Evolutionary conservation across 1,140 invertebrate species (phyloP).

Genomic region (Drosophila nannoptera): DNA sequence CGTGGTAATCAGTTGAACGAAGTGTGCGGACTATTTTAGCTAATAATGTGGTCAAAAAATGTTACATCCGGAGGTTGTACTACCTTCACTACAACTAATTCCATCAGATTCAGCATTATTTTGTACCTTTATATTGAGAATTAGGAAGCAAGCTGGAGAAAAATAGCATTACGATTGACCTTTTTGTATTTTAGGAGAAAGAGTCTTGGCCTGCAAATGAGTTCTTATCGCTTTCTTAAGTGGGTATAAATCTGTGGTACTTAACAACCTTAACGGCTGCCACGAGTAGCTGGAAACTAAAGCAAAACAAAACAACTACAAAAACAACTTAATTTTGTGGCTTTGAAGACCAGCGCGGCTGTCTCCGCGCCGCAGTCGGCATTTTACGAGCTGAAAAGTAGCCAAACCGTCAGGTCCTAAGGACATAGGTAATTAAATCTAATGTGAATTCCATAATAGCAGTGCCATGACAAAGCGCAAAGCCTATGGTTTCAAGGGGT

Average conservation of each 20-base stretch:
- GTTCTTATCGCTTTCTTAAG: constrained; percentile 62
- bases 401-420: constrained; percentile 33
- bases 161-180: constrained; percentile 44
- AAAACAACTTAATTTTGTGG: constrained; percentile 72
- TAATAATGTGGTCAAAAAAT: too few species aligned
- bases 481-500: constrained; percentile 26
- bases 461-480: constrained; percentile 68
- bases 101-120: too few species aligned
- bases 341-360: constrained; percentile 29
- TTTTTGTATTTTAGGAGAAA: constrained; percentile 40
- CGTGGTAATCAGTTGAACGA: too few species aligned
- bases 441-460: constrained; percentile 76
- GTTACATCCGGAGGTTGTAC: too few species aligned
- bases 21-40: too few species aligned
- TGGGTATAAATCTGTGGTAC: constrained; percentile 44
- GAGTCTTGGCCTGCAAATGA: constrained; percentile 36
- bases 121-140: too few species aligned
- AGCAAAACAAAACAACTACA: constrained; percentile 21
- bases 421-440: constrained; percentile 68
- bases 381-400: constrained; percentile 68
- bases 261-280: constrained; percentile 70
- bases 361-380: constrained; percentile 21
- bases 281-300: constrained; percentile 61
- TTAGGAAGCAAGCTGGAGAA: background rate
- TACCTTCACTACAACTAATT: background rate